A percentile compares a stretch with the other conserved stretches of the same genome.
phyloP scores from a whole-genome alignment of 2,113 vertebrate species.

The Hippocampus barbouri region DNA sequence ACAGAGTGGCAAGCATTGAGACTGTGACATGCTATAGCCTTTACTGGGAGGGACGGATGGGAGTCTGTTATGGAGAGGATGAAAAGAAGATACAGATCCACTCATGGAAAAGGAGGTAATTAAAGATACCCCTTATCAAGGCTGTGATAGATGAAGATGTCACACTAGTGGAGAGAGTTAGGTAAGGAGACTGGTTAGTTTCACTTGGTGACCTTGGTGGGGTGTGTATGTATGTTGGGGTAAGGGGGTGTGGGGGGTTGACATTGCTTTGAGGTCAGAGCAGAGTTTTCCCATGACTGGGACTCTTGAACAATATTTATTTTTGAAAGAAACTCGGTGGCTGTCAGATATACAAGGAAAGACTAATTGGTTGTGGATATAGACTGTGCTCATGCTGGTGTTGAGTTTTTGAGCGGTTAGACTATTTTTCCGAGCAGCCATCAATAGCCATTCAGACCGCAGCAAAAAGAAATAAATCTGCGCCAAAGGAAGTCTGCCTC shows the following conservation, averaged over 20 bases:
- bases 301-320: slow-evolving; percentile 66
- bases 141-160: slow-evolving; percentile 70
- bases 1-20: slow-evolving; percentile 61
- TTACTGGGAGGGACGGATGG: slow-evolving; percentile 56
- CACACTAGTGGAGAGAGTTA: slow-evolving; percentile 37
- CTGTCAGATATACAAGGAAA: slow-evolving; percentile 42
- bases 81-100: slow-evolving; percentile 55
- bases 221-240: neutral
- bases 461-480: slow-evolving; percentile 24
- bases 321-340: slow-evolving; percentile 43
- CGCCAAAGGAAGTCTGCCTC: slow-evolving; percentile 5
- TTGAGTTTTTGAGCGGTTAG: slow-evolving; percentile 20
- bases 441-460: slow-evolving; percentile 6
- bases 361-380: slow-evolving; percentile 45
- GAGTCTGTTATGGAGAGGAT: slow-evolving; percentile 48
- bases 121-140: slow-evolving; percentile 71
- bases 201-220: slow-evolving; percentile 29
- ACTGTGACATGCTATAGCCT: slow-evolving; percentile 63
- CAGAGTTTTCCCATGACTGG: slow-evolving; percentile 62
- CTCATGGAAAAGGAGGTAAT: slow-evolving; percentile 52
- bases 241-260: neutral
- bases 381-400: slow-evolving; percentile 48
- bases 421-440: slow-evolving; percentile 34
- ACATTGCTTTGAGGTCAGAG: slow-evolving; percentile 32
- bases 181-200: slow-evolving; percentile 28